Conservation (phyloP, 2,797 vertebrate species). For the Halcyon badia region DNA sequence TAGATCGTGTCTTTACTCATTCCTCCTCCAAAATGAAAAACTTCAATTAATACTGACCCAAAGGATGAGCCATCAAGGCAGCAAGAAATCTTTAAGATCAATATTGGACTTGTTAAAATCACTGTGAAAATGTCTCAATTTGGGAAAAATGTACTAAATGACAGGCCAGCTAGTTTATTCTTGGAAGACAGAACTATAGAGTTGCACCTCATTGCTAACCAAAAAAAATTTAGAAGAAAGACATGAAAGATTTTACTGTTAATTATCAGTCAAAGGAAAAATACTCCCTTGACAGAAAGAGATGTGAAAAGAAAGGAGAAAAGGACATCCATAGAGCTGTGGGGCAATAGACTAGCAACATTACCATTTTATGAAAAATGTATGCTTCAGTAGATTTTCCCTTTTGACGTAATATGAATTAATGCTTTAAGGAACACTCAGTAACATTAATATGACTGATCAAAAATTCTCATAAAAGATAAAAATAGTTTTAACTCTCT, state of each 20-base stretch:
- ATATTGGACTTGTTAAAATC: not conserved
- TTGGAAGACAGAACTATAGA: not conserved
- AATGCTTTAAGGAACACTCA: not conserved
- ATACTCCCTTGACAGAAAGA: not conserved
- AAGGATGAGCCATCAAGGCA: not conserved
- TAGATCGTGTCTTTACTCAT: not conserved
- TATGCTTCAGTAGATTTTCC: not conserved
- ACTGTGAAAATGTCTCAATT: not conserved
- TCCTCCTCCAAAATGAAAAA: not conserved
- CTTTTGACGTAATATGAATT: not conserved
- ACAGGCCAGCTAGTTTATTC: not conserved
- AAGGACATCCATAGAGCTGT: not conserved
- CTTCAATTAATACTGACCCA: not conserved
- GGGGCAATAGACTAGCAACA: not conserved
- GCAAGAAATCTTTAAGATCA: not conserved
- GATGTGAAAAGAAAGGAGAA: not conserved
- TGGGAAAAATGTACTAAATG: not conserved
- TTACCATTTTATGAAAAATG: not conserved
- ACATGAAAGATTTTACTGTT: not conserved
- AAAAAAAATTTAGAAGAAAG: not conserved
- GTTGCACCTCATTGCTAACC: not conserved
- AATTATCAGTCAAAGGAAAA: not conserved
- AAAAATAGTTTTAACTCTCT: not conserved
- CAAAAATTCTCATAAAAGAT: not conserved
- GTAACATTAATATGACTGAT: not conserved